These are phyloP conservation scores for Dynastes grantii DNA, from an alignment of 2,888 invertebrate species.

Conservation along the genomic window DNA sequence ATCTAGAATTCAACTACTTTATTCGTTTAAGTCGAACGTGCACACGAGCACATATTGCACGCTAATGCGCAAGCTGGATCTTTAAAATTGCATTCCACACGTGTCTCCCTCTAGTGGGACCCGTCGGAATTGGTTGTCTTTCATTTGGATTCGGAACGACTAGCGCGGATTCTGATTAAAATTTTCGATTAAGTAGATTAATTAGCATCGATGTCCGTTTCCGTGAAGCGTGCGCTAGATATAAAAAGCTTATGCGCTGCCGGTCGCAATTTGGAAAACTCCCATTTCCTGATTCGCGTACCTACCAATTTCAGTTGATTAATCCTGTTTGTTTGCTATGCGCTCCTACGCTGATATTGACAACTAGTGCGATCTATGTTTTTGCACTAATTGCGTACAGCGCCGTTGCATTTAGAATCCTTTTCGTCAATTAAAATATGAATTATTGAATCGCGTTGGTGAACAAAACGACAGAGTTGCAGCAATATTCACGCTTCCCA, in stretches of 20 bases:
- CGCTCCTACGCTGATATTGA: conserved; percentile 45
- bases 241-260: conserved; percentile 40
- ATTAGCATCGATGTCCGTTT: conserved; percentile 52
- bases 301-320: conserved; percentile 62
- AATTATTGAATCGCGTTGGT: background rate
- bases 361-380: background rate
- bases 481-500: background rate
- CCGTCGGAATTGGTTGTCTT: conserved; percentile 35
- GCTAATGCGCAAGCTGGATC: conserved; percentile 1
- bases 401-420: background rate
- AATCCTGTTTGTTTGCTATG: conserved; percentile 56
- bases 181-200: conserved; percentile 55
- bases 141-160: conserved; percentile 12
- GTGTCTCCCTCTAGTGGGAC: conserved; percentile 9
- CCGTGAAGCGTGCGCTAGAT: conserved; percentile 40
- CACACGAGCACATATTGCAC: conserved; percentile 14
- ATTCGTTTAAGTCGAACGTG: conserved; percentile 9
- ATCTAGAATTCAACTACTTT: conserved; percentile 3
- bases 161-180: conserved; percentile 47
- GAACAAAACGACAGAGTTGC: background rate
- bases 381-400: background rate
- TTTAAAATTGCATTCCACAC: conserved; percentile 41
- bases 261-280: conserved; percentile 62
- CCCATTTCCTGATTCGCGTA: conserved; percentile 61
- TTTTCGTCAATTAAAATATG: conserved; percentile 6